Conservation (phyloP, 2,888 invertebrate species). For the Amiota mariae region DNA sequence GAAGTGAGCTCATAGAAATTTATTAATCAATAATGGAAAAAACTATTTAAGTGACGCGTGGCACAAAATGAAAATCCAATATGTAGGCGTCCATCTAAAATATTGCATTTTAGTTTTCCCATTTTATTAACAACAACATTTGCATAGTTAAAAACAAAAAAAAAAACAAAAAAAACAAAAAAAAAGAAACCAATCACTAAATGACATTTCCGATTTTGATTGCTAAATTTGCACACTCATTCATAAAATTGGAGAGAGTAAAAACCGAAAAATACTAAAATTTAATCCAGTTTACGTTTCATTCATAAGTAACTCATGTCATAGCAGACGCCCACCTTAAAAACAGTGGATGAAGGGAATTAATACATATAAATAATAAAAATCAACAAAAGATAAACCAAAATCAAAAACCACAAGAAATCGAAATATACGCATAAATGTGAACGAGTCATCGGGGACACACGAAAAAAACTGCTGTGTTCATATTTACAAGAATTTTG, state of each 20-base stretch:
- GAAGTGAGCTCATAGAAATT: conserved; percentile 4
- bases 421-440: not conserved
- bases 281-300: conserved; percentile 12
- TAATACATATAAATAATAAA: not conserved
- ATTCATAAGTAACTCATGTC: conserved; percentile 11
- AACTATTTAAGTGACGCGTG: not conserved
- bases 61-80: conserved; percentile 5
- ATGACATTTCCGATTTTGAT: not conserved
- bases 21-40: not conserved
- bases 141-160: not conserved
- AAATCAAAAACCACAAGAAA: conserved; percentile 5
- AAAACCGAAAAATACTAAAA: not conserved
- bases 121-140: not conserved
- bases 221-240: not conserved
- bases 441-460: not conserved
- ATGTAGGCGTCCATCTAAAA: not conserved
- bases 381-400: not conserved
- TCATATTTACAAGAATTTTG: conserved; percentile 20
- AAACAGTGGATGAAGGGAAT: not conserved
- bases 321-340: not conserved
- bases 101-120: not conserved
- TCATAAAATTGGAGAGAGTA: not conserved
- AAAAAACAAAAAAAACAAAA: not conserved
- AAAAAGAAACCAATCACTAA: not conserved
- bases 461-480: not conserved